A percentile compares a stretch with the other conserved stretches of the same genome.
These are phyloP conservation scores for Caenorhabditis uteleia DNA, from an alignment of 2,888 invertebrate genomes.

Conservation along the genomic window DNA sequence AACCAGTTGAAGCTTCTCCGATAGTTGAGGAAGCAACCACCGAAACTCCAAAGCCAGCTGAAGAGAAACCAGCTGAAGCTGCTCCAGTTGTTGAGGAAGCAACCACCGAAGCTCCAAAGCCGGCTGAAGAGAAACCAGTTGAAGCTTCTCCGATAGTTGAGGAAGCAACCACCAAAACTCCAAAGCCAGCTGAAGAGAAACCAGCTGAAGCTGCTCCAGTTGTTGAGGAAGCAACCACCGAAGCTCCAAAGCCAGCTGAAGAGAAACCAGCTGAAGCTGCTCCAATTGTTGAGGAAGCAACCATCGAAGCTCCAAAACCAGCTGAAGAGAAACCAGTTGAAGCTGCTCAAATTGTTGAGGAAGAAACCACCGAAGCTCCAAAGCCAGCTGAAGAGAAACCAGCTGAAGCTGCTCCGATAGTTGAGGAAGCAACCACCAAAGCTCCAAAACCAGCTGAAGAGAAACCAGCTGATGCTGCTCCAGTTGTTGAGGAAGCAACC, in stretches of 20 bases:
- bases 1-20: constrained; percentile 2
- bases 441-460: constrained; percentile 10
- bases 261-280: constrained; percentile 13
- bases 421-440: constrained; percentile 3
- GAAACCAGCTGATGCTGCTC: constrained; percentile 18
- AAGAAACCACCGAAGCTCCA: constrained; percentile 12
- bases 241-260: constrained; percentile 11
- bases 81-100: neutral
- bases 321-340: constrained; percentile 12
- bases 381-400: constrained; percentile 10
- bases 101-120: neutral
- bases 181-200: constrained; percentile 6
- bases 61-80: constrained; percentile 7
- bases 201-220: constrained; percentile 1
- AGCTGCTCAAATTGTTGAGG: constrained; percentile 5
- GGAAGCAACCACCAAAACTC: neutral
- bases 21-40: constrained; percentile 1
- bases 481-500: neutral
- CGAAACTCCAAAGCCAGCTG: constrained; percentile 4
- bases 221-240: constrained; percentile 1
- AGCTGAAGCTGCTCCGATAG: constrained; percentile 5
- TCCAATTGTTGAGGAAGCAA: too few species aligned
- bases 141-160: constrained; percentile 4
- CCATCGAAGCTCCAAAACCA: constrained; percentile 9
- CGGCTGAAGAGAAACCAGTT: constrained; percentile 8